phyloP scores from a whole-genome alignment of 2,888 invertebrate species.

The Lasioglossum vierecki region DNA sequence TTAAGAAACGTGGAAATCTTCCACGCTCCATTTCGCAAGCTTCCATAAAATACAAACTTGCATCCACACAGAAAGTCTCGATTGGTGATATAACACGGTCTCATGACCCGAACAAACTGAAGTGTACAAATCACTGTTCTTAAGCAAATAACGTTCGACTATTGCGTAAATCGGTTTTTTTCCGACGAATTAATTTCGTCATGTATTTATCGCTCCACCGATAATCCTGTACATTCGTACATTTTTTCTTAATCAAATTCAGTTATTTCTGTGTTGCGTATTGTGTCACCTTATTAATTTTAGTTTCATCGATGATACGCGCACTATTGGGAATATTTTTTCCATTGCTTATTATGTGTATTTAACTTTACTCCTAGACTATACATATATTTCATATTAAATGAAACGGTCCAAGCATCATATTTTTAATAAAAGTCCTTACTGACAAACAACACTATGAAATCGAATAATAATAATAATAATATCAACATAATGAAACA shows the following conservation, averaged over 20 bases:
- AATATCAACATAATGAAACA: too few relatives aligned
- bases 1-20: slow-evolving; percentile 14
- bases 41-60: background rate
- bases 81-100: background rate
- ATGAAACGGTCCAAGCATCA: background rate
- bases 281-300: background rate
- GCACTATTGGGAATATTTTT: background rate
- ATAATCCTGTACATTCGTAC: background rate
- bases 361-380: background rate
- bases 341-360: background rate
- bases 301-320: background rate
- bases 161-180: slow-evolving; percentile 11
- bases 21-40: background rate
- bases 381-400: background rate
- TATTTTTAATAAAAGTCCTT: background rate
- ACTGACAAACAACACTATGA: background rate
- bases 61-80: background rate
- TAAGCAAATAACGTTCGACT: background rate
- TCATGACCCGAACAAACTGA: background rate
- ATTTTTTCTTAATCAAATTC: too few relatives aligned
- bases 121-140: background rate
- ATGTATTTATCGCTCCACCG: slow-evolving; percentile 4
- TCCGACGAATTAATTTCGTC: slow-evolving; percentile 2
- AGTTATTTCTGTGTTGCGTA: background rate
- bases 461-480: too few relatives aligned